phyloP scores from a whole-genome alignment of 2,113 vertebrate species.

The Echinops telfairi region DNA sequence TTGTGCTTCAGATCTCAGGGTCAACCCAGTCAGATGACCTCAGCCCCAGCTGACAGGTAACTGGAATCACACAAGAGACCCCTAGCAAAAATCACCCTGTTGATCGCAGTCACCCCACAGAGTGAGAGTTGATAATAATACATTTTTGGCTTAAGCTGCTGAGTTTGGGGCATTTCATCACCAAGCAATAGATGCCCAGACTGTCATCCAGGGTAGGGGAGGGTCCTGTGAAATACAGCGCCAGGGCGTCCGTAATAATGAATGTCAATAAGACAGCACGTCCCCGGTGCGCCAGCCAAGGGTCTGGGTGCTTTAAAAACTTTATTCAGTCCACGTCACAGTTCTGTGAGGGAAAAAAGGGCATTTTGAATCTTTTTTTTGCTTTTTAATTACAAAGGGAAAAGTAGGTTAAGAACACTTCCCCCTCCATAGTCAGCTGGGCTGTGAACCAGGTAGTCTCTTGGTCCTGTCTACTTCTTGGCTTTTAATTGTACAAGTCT shows the following conservation, averaged over 20 bases:
- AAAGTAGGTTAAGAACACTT: not conserved
- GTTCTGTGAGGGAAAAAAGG: not conserved
- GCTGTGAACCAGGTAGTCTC: not conserved
- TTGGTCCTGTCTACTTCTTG: not conserved
- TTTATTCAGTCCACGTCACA: not conserved
- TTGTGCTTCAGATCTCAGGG: not conserved
- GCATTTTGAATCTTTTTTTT: not conserved
- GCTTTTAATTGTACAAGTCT: not conserved
- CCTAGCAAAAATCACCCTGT: not conserved
- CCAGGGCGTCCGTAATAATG: not conserved
- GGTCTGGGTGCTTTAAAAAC: not conserved
- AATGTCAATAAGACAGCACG: not conserved
- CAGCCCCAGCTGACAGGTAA: not conserved
- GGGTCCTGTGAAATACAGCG: not conserved
- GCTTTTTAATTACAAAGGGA: not conserved
- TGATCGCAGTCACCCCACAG: not conserved
- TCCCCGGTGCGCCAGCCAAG: rapidly evolving
- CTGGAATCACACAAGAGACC: not conserved
- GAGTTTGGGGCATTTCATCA: not conserved
- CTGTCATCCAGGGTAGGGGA: not conserved
- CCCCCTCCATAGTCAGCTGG: not conserved
- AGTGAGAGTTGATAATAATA: not conserved
- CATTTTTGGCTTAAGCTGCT: not conserved
- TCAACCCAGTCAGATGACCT: not conserved
- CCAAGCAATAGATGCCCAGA: not conserved